Evolutionary conservation across 2,113 vertebrate species (phyloP).

Genomic region (Hyperopisus bebe): DNA sequence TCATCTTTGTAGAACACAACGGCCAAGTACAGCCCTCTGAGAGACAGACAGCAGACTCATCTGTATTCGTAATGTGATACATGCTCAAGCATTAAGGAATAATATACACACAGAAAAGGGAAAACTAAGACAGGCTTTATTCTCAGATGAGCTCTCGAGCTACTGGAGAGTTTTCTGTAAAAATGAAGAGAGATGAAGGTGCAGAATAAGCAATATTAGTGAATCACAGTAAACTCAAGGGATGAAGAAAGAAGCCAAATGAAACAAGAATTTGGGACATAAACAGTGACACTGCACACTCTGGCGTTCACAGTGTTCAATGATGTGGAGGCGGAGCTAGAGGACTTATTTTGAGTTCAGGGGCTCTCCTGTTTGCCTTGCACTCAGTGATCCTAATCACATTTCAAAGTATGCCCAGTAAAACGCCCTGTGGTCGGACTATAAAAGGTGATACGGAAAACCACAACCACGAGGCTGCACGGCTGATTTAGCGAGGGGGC

Average conservation of each 20-base stretch:
- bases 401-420: slow-evolving; percentile 16
- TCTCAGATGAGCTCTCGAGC: neutral
- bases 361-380: slow-evolving; percentile 13
- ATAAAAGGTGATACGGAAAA: slow-evolving; percentile 23
- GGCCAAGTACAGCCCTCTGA: slow-evolving; percentile 76
- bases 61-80: neutral
- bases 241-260: neutral
- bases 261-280: neutral
- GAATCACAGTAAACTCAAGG: neutral
- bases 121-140: neutral
- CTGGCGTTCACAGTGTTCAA: neutral
- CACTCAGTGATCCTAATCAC: slow-evolving; percentile 12
- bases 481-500: neutral
- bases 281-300: neutral
- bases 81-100: neutral
- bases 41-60: neutral
- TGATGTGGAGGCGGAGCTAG: neutral
- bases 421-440: slow-evolving; percentile 20
- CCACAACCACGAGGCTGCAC: slow-evolving; percentile 1
- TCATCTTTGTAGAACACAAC: slow-evolving; percentile 81
- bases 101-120: neutral
- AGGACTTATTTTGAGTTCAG: neutral
- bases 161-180: neutral
- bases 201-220: neutral
- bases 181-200: neutral